These are phyloP conservation scores for Philopotamus ludificatus DNA, from an alignment of 1,140 invertebrate genomes.

Conservation along the genomic window DNA sequence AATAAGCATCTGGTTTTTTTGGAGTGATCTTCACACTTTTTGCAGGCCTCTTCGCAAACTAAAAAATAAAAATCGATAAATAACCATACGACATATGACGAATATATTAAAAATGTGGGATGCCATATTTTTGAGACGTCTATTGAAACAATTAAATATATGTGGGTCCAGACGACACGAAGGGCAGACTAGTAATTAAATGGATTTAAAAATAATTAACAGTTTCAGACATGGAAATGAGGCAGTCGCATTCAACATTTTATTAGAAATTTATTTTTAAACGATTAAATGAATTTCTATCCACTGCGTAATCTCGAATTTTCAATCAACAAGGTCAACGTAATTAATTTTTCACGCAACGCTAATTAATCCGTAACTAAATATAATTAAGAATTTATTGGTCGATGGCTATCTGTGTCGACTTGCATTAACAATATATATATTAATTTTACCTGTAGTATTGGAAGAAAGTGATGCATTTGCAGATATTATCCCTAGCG, in stretches of 20 bases:
- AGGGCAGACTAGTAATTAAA: not conserved
- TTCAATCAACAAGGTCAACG: not conserved
- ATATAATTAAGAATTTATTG: not conserved
- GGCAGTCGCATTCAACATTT: no score
- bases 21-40: not conserved
- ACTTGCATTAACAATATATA: not conserved
- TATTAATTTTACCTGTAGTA: not conserved
- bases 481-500: not conserved
- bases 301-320: not conserved
- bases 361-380: not conserved
- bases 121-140: not conserved
- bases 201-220: not conserved
- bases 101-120: not conserved
- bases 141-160: conserved; percentile 1
- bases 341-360: not conserved
- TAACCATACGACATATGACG: not conserved
- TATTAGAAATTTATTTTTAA: not conserved
- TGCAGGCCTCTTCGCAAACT: not conserved
- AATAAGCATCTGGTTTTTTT: not conserved
- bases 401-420: not conserved
- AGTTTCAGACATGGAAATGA: not conserved
- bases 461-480: not conserved
- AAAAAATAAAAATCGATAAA: not conserved
- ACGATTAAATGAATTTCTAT: not conserved
- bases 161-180: not conserved